Conservation (phyloP, 2,797 vertebrate species). For the Denticeps clupeoides region DNA sequence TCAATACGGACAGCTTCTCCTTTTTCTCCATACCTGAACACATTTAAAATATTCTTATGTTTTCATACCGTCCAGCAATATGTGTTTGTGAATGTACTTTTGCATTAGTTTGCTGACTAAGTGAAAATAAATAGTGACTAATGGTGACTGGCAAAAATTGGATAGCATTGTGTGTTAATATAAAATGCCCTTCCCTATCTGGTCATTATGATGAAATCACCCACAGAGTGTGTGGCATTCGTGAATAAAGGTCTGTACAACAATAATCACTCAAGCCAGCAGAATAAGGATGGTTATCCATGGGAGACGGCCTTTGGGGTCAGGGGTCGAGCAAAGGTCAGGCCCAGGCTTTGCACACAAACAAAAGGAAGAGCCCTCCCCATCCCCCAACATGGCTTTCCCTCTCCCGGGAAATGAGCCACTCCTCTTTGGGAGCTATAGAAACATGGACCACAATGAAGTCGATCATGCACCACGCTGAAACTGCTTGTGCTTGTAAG, state of each 20-base stretch:
- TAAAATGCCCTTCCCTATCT: constrained; percentile 18
- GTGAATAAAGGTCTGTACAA: constrained; percentile 34
- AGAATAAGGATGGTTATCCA: constrained; percentile 37
- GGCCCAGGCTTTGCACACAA: constrained; percentile 35
- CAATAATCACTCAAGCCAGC: constrained; percentile 13
- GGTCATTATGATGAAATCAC: constrained; percentile 40
- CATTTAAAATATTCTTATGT: too few relatives aligned
- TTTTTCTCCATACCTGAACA: constrained; percentile 88
- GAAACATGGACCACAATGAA: constrained; percentile 9
- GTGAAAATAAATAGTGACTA: too few relatives aligned
- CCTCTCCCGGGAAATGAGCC: constrained; percentile 9
- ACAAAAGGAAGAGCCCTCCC: constrained; percentile 37
- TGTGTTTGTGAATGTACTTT: too few relatives aligned
- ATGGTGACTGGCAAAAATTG: too few relatives aligned
- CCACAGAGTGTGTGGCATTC: constrained; percentile 29
- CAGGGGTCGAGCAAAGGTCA: constrained; percentile 51
- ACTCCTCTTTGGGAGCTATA: constrained; percentile 18
- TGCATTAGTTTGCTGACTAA: too few relatives aligned
- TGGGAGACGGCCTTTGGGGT: constrained; percentile 43
- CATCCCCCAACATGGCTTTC: neutral
- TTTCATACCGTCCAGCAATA: too few relatives aligned
- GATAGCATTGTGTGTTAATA: neutral
- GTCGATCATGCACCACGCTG: constrained; percentile 11
- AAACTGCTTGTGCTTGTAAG: constrained; percentile 2
- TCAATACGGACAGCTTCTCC: constrained; percentile 89